Conservation (phyloP, 2,888 invertebrate genomes). For the Pseudococcus jackbeardsleyi region DNA sequence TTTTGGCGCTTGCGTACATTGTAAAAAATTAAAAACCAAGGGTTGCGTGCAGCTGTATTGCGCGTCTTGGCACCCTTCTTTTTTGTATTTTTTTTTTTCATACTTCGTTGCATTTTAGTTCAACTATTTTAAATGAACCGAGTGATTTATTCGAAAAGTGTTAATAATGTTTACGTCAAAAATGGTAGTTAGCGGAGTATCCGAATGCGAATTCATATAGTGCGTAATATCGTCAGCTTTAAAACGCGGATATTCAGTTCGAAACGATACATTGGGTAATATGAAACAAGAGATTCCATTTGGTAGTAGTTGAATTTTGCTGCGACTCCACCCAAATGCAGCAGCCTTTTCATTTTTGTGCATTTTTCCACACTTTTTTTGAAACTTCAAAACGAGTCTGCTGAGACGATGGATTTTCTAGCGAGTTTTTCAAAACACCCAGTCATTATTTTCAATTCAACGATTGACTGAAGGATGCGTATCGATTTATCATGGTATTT, state of each 20-base stretch:
- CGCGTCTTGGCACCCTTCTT: constrained; percentile 15
- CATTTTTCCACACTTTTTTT: neutral
- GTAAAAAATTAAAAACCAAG: neutral
- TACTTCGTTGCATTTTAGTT: neutral
- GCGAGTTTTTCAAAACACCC: neutral
- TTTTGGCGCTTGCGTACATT: neutral
- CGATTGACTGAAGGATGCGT: neutral
- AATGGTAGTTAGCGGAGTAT: neutral
- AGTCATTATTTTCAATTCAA: neutral
- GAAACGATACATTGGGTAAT: neutral
- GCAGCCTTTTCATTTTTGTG: neutral
- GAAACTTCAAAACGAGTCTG: neutral
- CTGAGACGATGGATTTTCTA: neutral
- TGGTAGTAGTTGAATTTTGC: neutral
- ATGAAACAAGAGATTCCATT: neutral
- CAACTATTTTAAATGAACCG: neutral
- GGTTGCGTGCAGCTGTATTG: constrained; percentile 33
- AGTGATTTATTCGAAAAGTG: constrained; percentile 39
- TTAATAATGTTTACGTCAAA: constrained; percentile 21
- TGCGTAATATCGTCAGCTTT: neutral
- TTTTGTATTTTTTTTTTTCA: neutral
- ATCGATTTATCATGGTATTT: neutral
- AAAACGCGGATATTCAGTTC: neutral
- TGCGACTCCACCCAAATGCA: constrained; percentile 38
- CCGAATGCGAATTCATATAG: neutral